Base-by-base conservation (phyloP, 1,140 invertebrate genomes). In the Hydropsyche tenuis region DNA sequence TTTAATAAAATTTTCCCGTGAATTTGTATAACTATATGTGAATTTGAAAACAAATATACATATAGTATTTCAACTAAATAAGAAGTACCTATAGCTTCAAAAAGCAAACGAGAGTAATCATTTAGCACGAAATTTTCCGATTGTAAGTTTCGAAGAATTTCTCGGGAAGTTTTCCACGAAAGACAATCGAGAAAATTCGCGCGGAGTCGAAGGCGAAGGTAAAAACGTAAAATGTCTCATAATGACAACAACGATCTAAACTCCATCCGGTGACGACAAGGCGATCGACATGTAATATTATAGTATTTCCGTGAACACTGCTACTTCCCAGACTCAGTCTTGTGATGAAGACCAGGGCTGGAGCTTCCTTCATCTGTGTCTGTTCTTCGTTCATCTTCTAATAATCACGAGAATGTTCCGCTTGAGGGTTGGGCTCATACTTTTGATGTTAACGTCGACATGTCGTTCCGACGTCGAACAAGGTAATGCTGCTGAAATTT, bases 311-410 rank as follows among this genome's bases (percentile, higher is more conserved):
- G 56, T 20, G 56, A 18, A 25, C n/a, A n/a, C n/a, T n/a, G n/a
- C n/a, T n/a, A n/a, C n/a, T n/a, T n/a, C n/a, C n/a, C 56, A 12
- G 56, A 7, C 56, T 60, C 56, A 60, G 56, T 60, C 20, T 60
- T 60, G 56, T 14, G 14, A 60, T 60, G 56, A 3, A 12, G 56
- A 9, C 56, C 56, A 60, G 23, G 20, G 9, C 56, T 60, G 22
- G 4, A 5, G 22, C 56, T 3, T 37, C 30, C 30, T 37, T 37
- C 30, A 37, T 9, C 9, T 37, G 9, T 9, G 9, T 37, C 3
- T 37, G 30, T 37, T 4, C 30, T 9, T 37, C 3, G 30, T 4
- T 37, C 30, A 9, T 4, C 9, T 37, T 37, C 30, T n/a, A n/a
- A n/a, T n/a, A n/a, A n/a, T n/a, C n/a, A n/a, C n/a, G n/a, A n/a